A percentile compares a stretch with the other conserved stretches of the same genome.
phyloP scores from a whole-genome alignment of 2,113 vertebrate genomes.

The Oceanites oceanicus region DNA sequence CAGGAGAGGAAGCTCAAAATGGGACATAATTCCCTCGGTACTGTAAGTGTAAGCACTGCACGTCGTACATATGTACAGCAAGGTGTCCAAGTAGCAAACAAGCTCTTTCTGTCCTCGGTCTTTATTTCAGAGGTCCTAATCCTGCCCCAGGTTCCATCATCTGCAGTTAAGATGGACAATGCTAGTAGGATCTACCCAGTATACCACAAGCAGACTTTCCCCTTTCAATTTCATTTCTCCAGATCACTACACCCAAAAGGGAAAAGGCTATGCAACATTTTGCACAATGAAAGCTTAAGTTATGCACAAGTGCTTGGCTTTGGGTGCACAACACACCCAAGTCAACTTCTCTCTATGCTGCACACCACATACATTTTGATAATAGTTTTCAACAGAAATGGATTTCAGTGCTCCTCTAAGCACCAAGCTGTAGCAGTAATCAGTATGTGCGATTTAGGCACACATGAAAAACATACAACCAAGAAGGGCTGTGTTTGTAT shows the following conservation, averaged over 20 bases:
- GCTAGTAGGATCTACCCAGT: not conserved
- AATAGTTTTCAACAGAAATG: not conserved
- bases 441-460: not conserved
- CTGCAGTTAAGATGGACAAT: not conserved
- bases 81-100: not conserved
- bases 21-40: not conserved
- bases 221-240: not conserved
- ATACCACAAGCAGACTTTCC: not conserved
- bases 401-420: not conserved
- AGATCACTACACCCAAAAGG: not conserved
- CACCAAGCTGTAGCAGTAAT: not conserved
- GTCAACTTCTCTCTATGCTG: not conserved
- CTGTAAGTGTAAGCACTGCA: not conserved
- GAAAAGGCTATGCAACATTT: not conserved
- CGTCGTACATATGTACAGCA: not conserved
- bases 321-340: not conserved
- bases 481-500: not conserved
- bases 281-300: not conserved
- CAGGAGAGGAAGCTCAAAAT: not conserved
- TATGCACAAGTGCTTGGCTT: not conserved
- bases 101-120: not conserved
- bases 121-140: not conserved
- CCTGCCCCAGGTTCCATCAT: not conserved
- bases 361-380: not conserved
- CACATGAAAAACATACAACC: not conserved